A percentile compares a stretch with the other conserved stretches of the same genome.
phyloP scores from a whole-genome alignment of 2,888 invertebrate genomes.

The Drosophila prolongata region DNA sequence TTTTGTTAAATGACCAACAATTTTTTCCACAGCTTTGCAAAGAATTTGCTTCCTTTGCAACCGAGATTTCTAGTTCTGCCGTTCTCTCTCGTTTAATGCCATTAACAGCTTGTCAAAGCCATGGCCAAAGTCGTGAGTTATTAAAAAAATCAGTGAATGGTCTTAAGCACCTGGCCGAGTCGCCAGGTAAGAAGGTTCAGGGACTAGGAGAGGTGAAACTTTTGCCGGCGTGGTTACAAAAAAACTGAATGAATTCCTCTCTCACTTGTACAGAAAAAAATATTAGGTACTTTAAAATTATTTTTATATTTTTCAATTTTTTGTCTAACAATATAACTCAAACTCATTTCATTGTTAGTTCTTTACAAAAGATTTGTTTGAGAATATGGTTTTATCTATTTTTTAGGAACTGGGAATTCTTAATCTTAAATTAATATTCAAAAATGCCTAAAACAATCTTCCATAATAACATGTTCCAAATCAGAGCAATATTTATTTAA shows the following conservation, averaged over 20 bases:
- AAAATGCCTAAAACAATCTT: no score
- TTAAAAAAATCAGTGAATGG: slow-evolving; percentile 46
- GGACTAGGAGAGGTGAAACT: slow-evolving; percentile 12
- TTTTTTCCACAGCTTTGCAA: slow-evolving; percentile 19
- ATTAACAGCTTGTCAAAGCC: slow-evolving; percentile 66
- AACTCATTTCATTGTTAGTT: no score
- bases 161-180: slow-evolving; percentile 30
- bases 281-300: neutral
- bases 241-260: slow-evolving; percentile 9
- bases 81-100: slow-evolving; percentile 52
- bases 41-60: slow-evolving; percentile 17
- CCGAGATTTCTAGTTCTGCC: slow-evolving; percentile 23
- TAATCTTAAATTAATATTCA: no score
- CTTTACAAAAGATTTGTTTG: no score
- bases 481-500: no score
- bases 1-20: slow-evolving; percentile 46
- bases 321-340: neutral
- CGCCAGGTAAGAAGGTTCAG: neutral
- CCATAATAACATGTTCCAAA: no score
- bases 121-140: slow-evolving; percentile 55
- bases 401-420: no score
- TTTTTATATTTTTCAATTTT: neutral
- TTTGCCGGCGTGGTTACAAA: slow-evolving; percentile 5
- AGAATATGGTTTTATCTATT: no score
- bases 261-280: neutral